Evolutionary conservation across 2,113 vertebrate genomes (phyloP).

Genomic region (Accipiter virgatus): DNA sequence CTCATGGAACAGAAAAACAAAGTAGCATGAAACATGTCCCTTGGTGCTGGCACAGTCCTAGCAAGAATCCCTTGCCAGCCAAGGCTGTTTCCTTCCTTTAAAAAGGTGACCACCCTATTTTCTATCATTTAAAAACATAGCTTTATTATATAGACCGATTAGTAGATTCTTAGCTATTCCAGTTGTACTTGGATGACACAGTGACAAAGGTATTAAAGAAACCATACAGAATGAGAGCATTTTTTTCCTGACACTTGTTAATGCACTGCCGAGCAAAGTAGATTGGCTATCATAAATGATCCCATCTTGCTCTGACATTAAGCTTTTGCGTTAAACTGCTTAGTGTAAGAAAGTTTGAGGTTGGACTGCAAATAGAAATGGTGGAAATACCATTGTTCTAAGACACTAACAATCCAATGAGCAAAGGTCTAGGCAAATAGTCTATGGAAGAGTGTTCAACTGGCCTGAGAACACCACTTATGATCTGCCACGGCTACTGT

Average conservation of each 20-base stretch:
- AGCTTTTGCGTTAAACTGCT: neutral
- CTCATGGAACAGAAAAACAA: slow-evolving; percentile 18
- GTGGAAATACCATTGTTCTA: neutral
- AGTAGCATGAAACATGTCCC: neutral
- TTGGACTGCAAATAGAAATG: neutral
- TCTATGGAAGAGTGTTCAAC: neutral
- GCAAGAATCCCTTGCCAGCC: neutral
- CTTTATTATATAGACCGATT: neutral
- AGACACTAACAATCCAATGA: neutral
- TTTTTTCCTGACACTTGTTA: neutral
- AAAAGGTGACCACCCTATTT: neutral
- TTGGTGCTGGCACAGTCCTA: neutral
- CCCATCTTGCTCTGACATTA: neutral
- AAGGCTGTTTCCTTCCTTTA: neutral
- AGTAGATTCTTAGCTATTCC: neutral
- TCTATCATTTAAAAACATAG: neutral
- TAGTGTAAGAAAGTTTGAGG: neutral
- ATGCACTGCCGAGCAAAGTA: neutral
- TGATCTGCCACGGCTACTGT: neutral
- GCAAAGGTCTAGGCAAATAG: neutral
- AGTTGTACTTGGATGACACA: neutral
- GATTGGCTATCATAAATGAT: neutral
- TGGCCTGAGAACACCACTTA: neutral
- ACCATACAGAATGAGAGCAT: neutral
- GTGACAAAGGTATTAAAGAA: neutral